Conservation (phyloP, 2,113 vertebrate species). For the Archocentrus centrarchus region DNA sequence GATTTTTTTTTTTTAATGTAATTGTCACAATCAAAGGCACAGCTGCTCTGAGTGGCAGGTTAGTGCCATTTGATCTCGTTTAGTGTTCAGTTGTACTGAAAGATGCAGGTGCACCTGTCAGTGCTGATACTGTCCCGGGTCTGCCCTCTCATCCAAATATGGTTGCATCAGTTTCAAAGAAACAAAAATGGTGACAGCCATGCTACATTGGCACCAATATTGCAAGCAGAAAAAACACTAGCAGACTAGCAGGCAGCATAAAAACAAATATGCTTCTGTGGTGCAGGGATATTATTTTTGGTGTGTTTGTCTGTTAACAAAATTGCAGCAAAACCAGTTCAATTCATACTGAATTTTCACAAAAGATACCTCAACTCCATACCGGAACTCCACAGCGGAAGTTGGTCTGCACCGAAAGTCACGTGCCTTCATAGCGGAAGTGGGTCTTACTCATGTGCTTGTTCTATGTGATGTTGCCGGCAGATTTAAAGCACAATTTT, state of each 20-base stretch:
- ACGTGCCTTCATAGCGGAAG: too few relatives aligned
- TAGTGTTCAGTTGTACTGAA: neutral
- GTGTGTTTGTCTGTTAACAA: too few relatives aligned
- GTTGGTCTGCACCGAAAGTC: too few relatives aligned
- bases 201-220: neutral
- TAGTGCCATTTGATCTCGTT: neutral
- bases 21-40: neutral
- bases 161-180: neutral
- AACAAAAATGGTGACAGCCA: neutral
- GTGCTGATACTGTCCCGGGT: neutral
- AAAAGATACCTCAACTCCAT: too few relatives aligned
- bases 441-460: too few relatives aligned
- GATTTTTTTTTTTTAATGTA: neutral
- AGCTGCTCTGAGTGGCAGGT: neutral
- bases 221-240: neutral
- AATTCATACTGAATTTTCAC: too few relatives aligned
- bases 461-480: too few relatives aligned
- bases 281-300: too few relatives aligned
- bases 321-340: too few relatives aligned
- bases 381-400: too few relatives aligned
- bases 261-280: neutral
- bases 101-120: neutral
- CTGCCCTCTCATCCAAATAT: neutral
- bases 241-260: accelerated
- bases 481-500: too few relatives aligned